Evolutionary conservation across 2,888 invertebrate species (phyloP).

Genomic region (Pardosa pseudoannulata): DNA sequence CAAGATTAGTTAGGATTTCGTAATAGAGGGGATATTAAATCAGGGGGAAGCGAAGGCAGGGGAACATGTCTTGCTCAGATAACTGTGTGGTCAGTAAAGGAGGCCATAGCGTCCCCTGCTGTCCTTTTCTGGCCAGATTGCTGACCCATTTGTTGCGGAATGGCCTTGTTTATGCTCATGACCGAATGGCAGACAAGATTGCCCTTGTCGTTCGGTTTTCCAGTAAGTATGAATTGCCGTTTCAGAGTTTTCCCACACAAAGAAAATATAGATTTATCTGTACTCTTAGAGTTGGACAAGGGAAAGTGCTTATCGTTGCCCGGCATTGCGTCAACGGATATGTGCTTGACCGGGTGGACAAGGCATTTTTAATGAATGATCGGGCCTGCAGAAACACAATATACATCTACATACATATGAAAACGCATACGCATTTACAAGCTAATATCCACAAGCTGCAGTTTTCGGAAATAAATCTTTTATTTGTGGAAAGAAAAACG

Average conservation of each 20-base stretch:
- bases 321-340: background rate
- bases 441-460: no score
- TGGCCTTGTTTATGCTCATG: slow-evolving; percentile 40
- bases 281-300: background rate
- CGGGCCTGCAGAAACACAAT: no score
- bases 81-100: slow-evolving; percentile 30
- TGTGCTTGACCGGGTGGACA: no score
- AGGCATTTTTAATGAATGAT: no score
- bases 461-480: no score
- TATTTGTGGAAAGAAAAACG: no score
- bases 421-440: no score
- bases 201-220: slow-evolving; percentile 17
- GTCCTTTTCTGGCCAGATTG: slow-evolving; percentile 45
- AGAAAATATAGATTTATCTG: background rate
- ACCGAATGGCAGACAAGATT: slow-evolving; percentile 34
- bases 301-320: background rate
- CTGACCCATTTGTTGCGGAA: slow-evolving; percentile 40
- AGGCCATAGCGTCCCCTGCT: slow-evolving; percentile 35
- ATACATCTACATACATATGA: no score
- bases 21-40: slow-evolving; percentile 26
- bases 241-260: background rate
- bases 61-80: slow-evolving; percentile 24
- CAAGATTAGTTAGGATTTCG: background rate
- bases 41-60: background rate
- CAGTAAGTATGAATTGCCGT: background rate